Conservation (phyloP, 2,797 vertebrate species). For the Sebastes cheni region DNA sequence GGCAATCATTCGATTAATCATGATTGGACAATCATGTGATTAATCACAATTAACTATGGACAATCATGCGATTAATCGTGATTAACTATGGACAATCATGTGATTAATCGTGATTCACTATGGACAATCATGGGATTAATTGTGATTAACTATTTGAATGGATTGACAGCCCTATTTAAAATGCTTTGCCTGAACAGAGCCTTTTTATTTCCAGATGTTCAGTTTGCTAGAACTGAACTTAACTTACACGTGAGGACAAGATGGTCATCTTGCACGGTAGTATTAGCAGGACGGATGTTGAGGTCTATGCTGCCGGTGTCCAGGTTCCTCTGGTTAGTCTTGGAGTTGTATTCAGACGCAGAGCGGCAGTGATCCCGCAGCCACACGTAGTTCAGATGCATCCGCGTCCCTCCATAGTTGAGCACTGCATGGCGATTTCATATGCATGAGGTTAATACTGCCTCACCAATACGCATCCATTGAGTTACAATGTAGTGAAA, state of each 20-base stretch:
- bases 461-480: fast-evolving
- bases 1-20: fast-evolving
- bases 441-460: fast-evolving
- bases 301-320: conserved; percentile 90
- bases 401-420: conserved; percentile 68
- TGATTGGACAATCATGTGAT: no score
- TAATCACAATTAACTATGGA: no score
- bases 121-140: no score
- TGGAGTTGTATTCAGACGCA: conserved; percentile 85
- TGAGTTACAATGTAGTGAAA: not conserved
- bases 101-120: no score
- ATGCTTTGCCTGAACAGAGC: not conserved
- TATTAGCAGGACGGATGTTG: conserved; percentile 82
- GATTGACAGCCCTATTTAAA: no score
- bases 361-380: conserved; percentile 94
- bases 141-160: no score
- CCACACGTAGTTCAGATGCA: conserved; percentile 92
- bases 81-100: no score
- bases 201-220: not conserved
- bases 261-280: conserved; percentile 77
- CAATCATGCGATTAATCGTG: fast-evolving
- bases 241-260: conserved; percentile 91
- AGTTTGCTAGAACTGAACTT: not conserved
- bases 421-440: conserved; percentile 77
- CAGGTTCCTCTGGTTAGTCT: conserved; percentile 90